phyloP scores from a whole-genome alignment of 1,140 invertebrate species.

The Ceratina japonica region DNA sequence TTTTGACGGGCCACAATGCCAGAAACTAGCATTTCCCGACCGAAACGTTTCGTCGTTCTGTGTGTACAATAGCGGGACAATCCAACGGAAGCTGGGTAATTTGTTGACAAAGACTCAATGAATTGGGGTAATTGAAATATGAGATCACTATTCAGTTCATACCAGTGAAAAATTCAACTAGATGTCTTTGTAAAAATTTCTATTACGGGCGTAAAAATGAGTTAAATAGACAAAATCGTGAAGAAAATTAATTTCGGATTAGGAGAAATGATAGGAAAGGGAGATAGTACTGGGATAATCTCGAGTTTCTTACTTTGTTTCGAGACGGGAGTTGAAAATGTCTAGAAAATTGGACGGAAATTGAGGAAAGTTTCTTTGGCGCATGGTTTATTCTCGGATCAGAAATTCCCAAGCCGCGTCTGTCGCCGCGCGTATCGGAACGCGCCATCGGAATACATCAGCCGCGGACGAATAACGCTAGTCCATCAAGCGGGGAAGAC shows the following conservation, averaged over 20 bases:
- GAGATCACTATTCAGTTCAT: neutral
- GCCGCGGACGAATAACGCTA: conserved; percentile 32
- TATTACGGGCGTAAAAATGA: too few species aligned
- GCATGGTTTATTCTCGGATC: neutral
- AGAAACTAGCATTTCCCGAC: conserved; percentile 1
- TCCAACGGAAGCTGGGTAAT: neutral
- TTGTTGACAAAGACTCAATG: conserved; percentile 19
- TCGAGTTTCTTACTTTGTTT: too few species aligned
- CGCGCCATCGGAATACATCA: conserved; percentile 46
- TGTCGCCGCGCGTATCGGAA: conserved; percentile 41
- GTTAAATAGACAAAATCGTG: too few species aligned
- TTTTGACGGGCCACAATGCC: conserved; percentile 1
- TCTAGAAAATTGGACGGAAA: neutral
- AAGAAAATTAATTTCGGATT: too few species aligned
- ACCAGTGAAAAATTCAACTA: too few species aligned
- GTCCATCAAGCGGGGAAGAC: neutral
- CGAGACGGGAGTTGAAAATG: neutral
- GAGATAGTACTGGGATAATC: too few species aligned
- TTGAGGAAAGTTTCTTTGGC: neutral
- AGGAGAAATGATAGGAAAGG: too few species aligned
- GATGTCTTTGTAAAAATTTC: too few species aligned
- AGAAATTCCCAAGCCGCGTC: neutral
- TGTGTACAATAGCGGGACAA: conserved; percentile 5
- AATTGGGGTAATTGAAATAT: conserved; percentile 10
- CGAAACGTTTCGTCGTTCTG: conserved; percentile 10